Evolutionary conservation across 1,140 invertebrate genomes (phyloP), one percentile per base, ranked within the genome.

Genomic region (Pseudomyrmex pallidus): DNA sequence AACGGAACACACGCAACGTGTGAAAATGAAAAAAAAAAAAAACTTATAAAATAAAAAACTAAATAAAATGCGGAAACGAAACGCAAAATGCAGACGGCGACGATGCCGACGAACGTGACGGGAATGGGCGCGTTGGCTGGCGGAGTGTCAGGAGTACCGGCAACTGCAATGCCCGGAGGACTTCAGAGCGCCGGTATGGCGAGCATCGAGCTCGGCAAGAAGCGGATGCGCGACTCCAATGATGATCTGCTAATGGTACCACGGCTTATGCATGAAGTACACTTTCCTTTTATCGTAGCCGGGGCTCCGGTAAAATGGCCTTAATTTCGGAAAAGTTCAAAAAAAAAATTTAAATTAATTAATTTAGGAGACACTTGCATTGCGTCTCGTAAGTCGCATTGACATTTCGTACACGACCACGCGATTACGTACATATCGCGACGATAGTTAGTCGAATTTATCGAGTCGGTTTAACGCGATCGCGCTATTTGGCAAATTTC

Each of bases 221-320:
- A 98, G 96, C 96, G 96, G 95, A 95, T 96, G 95, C 96, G 96
- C 95, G 96, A 97, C 95, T 96, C 96, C 95, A 96, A 96, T 95
- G 97, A 97, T 95, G 97, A 98, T 96, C 95, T 98, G 96, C 96
- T 98, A 97, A 97, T 98, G 97, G 97, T 98, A 98, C 97, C 96
- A 95, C 95, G 94, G 96, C 96, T 96, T 95, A 94, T 95, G 95
- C 95, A 95, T 95, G 95, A 89, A 89, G 85, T 94, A 94, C 94
- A 95, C 95, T 94, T 93, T 91, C 86, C 91, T 91, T 87, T 89
- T 91, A 35, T 91, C 83, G 85, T 87, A 89, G 82, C 70, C 67
- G 83, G 88, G 86, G 35, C 82, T 83, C 54, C 48, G 70, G 62
- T 52, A 85, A 88, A 89, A 25, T 88, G 80, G 87, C 87, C 74